Base-by-base conservation (phyloP, 2,113 vertebrate species). In the Mixornis gularis region DNA sequence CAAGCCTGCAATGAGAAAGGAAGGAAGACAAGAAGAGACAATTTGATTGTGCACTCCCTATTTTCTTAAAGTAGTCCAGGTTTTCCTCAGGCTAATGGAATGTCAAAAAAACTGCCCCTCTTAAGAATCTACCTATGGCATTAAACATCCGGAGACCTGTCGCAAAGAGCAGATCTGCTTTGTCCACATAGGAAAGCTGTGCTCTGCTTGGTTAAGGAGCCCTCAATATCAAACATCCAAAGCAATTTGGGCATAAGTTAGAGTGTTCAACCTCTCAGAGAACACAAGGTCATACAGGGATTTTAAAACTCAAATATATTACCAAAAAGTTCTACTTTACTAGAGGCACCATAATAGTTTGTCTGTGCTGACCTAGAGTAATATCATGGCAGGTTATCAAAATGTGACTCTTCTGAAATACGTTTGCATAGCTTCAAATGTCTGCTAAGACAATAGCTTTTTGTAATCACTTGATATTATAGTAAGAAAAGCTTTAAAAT, bases 401-500 rank as follows among this genome's bases (percentile, higher is more conserved):
- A 79, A 63, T 41, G 14, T 22, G 38, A 59, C 78, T 73, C 36
- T 69, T 63, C 41, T 74, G 53, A 94, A 83, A 86, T 80, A 59
- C 25, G 25, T 86, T 78, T 93, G 53, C 62, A 41, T 46, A 82
- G 58, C 51, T 77, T 63, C 63, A 65, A 93, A 79, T 12, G 32
- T 30, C 53, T 79, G 17, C 72, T 80, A 83, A 91, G 78, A 93
- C 83, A 95, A 88, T 19, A 30, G 21, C 19, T 93, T 89, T 94
- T 79, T 68, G 44, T 79, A 95, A 81, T 85, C 38, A 48, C 41
- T 86, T 78, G 51, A 88, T 91, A 73, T 85, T 91, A 69, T 44
- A 32, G 34, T 64, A 91, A 85, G 68, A 79, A 92, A 62, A 82
- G 78, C 71, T 89, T 94, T 94, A 95, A 97, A 95, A 89, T 94